These are phyloP conservation scores for Hyles lineata DNA, from an alignment of 2,888 invertebrate genomes.

Conservation along the genomic window DNA sequence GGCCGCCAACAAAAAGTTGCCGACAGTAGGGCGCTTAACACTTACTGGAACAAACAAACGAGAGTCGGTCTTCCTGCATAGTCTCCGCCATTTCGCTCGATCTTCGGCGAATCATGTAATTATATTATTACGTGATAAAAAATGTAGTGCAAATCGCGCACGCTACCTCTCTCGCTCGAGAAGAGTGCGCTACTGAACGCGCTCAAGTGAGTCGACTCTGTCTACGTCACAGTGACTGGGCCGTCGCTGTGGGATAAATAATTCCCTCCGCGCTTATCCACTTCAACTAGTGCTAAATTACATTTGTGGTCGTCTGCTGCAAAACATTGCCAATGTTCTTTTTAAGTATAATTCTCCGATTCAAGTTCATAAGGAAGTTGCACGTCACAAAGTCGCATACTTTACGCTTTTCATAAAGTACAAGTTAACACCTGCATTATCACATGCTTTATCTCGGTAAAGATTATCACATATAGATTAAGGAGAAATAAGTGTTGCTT, in stretches of 20 bases:
- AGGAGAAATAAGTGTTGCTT: no score
- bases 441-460: no score
- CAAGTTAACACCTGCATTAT: no score
- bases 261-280: conserved; percentile 70
- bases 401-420: neutral
- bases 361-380: neutral
- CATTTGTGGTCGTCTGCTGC: conserved; percentile 54
- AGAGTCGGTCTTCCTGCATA: no score
- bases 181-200: conserved; percentile 30
- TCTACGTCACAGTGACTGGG: conserved; percentile 49
- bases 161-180: conserved; percentile 30
- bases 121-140: no score
- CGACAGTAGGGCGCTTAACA: no score
- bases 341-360: neutral
- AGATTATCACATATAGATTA: no score
- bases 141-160: neutral
- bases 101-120: no score
- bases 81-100: no score
- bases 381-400: neutral
- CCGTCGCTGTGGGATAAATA: conserved; percentile 63
- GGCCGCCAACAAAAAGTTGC: no score
- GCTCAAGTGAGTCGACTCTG: conserved; percentile 41
- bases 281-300: conserved; percentile 68
- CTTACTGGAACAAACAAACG: no score
- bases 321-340: neutral